Evolutionary conservation across 2,113 vertebrate genomes (phyloP).

Genomic region (Tonatia bakeri): DNA sequence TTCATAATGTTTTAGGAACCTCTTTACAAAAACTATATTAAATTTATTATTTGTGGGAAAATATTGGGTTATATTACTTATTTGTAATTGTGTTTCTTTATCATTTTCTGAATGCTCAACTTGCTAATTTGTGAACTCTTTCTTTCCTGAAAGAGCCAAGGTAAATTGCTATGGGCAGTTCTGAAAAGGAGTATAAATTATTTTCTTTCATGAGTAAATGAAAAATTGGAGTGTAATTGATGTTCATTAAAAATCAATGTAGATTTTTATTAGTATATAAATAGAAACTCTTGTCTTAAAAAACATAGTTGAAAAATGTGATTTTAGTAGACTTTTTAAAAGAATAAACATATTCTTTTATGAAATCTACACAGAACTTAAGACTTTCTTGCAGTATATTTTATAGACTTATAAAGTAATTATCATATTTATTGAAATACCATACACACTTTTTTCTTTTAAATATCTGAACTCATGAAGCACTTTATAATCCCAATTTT

Average conservation of each 20-base stretch:
- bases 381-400: not conserved
- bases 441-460: not conserved
- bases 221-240: constrained; percentile 58
- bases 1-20: not conserved
- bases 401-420: not conserved
- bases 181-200: constrained; percentile 29
- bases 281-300: not conserved
- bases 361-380: not conserved
- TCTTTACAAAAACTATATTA: not conserved
- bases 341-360: not conserved
- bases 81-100: constrained; percentile 32
- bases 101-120: not conserved
- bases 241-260: constrained; percentile 3
- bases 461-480: not conserved
- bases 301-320: not conserved
- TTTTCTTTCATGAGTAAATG: constrained; percentile 60
- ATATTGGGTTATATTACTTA: not conserved
- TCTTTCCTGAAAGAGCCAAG: constrained; percentile 9
- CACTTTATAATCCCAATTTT: not conserved
- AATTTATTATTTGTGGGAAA: not conserved
- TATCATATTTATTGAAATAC: not conserved
- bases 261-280: not conserved
- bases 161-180: constrained; percentile 41
- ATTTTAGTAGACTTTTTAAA: not conserved
- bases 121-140: constrained; percentile 56